Base-by-base conservation (phyloP, 2,888 invertebrate genomes). In the Callyntrura guangdongensis region DNA sequence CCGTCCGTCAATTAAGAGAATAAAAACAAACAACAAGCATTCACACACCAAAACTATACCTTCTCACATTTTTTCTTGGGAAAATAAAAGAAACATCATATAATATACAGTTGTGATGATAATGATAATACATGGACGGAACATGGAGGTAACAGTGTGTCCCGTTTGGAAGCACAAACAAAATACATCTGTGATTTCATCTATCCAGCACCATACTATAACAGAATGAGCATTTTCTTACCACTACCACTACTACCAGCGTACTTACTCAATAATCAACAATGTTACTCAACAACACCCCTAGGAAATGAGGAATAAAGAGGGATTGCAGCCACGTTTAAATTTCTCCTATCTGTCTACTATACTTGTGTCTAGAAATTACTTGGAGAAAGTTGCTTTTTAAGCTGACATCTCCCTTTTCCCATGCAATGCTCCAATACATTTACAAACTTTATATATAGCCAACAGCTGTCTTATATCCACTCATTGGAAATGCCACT, bases 251-350 rank as follows among this genome's bases (percentile, higher is more conserved):
- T n/a, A n/a, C n/a, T n/a, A n/a, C n/a, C n/a, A n/a, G n/a, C n/a
- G n/a, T n/a, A 64, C 25, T 64, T 6, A 36, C 22, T 25, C 25
- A 0, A 25, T 12, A 61, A 20, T 8, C 22, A 1, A 6, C 47
- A 45, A 36, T 36, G 36, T 36, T 11, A 45, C n/a, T 17, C 5
- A 25, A 49, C 3, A 49, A 53, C 49, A 49, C 74, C 53, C 74
- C 53, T 77, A 12, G 12, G 25, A 69, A 81, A 0, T 4, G 53
- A 49, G 8, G 1, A n/a, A n/a, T n/a, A n/a, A n/a, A n/a, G 85
- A 72, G 85, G 85, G 85, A 85, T 17, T 4, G 59, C 25, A 85
- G 85, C 85, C 85, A 85, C 85, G 85, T 85, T 85, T 85, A 85
- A 85, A 85, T 59, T 79, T 27, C 47, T 67, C 22, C 49, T 25